A percentile compares a stretch with the other conserved stretches of the same genome.
Conservation (phyloP, 2,797 vertebrate genomes). For the Brotula barbata region DNA sequence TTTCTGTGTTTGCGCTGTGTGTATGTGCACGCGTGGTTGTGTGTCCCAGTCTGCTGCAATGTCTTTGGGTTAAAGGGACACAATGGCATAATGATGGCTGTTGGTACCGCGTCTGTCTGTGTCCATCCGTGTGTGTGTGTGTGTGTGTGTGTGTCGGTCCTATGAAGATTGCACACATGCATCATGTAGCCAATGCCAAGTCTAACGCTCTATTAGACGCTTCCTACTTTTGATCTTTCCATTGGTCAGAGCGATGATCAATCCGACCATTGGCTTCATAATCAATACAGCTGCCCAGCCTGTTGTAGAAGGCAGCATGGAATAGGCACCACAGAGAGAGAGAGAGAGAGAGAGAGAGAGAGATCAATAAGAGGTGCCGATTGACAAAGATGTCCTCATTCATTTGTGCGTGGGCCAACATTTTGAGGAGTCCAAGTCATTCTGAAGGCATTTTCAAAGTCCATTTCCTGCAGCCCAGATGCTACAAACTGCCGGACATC, state of each 20-base stretch:
- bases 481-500: no score
- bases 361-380: neutral
- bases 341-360: neutral
- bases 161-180: neutral
- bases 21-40: conserved; percentile 15
- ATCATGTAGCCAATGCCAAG: no score
- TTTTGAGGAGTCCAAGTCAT: no score
- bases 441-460: no score
- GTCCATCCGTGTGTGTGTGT: neutral
- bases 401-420: neutral
- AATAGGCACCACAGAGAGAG: conserved; percentile 8
- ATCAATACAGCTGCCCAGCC: conserved; percentile 4
- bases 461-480: no score
- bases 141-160: no score
- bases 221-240: conserved; percentile 32
- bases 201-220: no score
- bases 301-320: neutral
- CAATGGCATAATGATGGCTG: conserved; percentile 3
- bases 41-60: conserved; percentile 9
- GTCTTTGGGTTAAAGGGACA: conserved; percentile 10
- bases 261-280: neutral
- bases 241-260: neutral
- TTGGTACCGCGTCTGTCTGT: neutral
- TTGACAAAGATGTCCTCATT: neutral
- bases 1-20: neutral